Percentiles rank a stretch among this genome's conserved stretches.
Evolutionary conservation across 2,888 invertebrate genomes (phyloP).

Genomic region (Cephus spinipes): DNA sequence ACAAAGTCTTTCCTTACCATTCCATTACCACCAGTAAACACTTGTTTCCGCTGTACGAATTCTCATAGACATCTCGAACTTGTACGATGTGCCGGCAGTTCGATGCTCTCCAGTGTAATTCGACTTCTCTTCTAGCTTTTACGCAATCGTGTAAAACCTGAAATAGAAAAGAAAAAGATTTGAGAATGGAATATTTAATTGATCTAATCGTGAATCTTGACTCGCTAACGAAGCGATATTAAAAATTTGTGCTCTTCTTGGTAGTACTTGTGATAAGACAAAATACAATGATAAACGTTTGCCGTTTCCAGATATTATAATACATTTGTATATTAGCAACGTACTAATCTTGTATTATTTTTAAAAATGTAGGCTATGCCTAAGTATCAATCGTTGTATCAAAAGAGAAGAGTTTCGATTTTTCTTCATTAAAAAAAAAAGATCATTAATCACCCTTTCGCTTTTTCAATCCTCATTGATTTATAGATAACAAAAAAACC

Average conservation of each 20-base stretch:
- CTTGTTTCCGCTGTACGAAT: constrained; percentile 90
- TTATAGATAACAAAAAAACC: not conserved
- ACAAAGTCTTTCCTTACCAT: constrained; percentile 73
- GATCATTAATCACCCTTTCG: not conserved
- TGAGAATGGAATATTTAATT: not conserved
- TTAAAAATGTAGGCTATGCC: not conserved
- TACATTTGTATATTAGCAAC: no score
- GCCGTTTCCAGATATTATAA: no score
- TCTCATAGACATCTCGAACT: constrained; percentile 94
- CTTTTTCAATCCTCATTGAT: not conserved
- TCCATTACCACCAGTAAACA: constrained; percentile 99
- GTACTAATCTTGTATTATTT: no score
- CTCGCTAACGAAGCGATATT: no score
- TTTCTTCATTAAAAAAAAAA: not conserved
- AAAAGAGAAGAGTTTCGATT: not conserved
- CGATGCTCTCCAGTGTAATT: constrained; percentile 94
- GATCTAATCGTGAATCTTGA: not conserved
- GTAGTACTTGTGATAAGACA: no score
- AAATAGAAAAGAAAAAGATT: constrained; percentile 21
- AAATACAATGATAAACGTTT: no score
- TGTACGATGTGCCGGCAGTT: constrained; percentile 94
- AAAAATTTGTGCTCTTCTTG: not conserved
- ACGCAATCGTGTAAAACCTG: constrained; percentile 90
- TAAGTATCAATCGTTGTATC: not conserved
- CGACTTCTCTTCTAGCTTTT: constrained; percentile 95